Evolutionary conservation across 92 coral and sea anemone genomes (phyloP).

Genomic region (Muricea muricata): DNA sequence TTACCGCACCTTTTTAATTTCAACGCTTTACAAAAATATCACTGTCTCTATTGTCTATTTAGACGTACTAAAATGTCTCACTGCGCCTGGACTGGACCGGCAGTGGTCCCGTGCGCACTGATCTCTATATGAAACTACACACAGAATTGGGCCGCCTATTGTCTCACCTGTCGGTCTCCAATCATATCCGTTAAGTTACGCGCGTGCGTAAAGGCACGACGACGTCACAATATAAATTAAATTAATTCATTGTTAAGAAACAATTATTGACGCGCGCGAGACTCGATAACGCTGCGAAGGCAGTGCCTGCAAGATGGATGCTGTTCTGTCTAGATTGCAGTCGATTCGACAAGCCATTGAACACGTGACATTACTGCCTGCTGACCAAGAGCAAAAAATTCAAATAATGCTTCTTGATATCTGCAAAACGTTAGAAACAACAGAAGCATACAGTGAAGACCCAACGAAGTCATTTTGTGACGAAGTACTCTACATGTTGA

Average conservation of each 20-base stretch:
- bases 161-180: too few species aligned
- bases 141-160: too few species aligned
- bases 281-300: background rate
- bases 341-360: constrained; percentile 10
- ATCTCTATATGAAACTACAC: too few species aligned
- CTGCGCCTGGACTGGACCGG: too few species aligned
- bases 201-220: background rate
- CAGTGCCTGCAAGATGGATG: background rate
- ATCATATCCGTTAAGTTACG: background rate
- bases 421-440: background rate
- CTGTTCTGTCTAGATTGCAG: background rate
- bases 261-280: background rate
- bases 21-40: too few species aligned
- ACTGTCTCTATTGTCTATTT: too few species aligned
- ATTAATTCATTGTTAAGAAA: background rate
- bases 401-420: background rate
- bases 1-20: too few species aligned
- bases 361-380: background rate
- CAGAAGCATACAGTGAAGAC: background rate
- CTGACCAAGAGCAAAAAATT: background rate
- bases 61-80: too few species aligned
- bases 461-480: background rate
- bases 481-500: constrained; percentile 3
- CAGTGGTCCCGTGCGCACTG: too few species aligned
- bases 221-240: background rate